A percentile compares a stretch with the other conserved stretches of the same genome.
Conservation (phyloP, 2,113 vertebrate species). For the Vicugna pacos region DNA sequence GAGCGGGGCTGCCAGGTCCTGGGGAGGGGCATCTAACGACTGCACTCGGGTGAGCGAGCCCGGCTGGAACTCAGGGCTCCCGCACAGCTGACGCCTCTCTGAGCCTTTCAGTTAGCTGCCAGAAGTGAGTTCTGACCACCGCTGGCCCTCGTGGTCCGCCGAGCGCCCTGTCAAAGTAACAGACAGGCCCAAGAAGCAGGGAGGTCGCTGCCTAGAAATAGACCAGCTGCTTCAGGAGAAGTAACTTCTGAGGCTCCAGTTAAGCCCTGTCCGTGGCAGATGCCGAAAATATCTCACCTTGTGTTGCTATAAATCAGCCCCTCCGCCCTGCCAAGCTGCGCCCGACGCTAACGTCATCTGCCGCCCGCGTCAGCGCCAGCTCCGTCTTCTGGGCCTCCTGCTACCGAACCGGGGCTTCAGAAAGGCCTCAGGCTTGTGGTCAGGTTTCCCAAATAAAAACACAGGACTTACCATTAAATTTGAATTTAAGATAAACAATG, state of each 20-base stretch:
- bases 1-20: no score
- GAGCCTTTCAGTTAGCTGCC: slow-evolving; percentile 18
- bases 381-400: not conserved
- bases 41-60: no score
- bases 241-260: not conserved
- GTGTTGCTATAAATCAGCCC: not conserved
- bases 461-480: rapidly evolving
- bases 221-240: slow-evolving; percentile 7
- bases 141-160: rapidly evolving
- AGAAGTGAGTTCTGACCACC: not conserved
- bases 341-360: not conserved
- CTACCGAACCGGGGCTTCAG: no score
- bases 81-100: slow-evolving; percentile 31
- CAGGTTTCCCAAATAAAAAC: not conserved
- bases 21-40: no score
- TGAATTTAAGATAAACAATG: not conserved
- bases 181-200: not conserved
- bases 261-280: not conserved
- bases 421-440: not conserved
- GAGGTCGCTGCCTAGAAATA: not conserved
- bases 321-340: not conserved
- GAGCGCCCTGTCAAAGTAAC: not conserved
- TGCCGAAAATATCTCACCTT: slow-evolving; percentile 46
- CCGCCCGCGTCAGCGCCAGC: not conserved
- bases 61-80: not conserved